Evolutionary conservation across 2,888 invertebrate species (phyloP).

Genomic region (Spilosoma lubricipeda): DNA sequence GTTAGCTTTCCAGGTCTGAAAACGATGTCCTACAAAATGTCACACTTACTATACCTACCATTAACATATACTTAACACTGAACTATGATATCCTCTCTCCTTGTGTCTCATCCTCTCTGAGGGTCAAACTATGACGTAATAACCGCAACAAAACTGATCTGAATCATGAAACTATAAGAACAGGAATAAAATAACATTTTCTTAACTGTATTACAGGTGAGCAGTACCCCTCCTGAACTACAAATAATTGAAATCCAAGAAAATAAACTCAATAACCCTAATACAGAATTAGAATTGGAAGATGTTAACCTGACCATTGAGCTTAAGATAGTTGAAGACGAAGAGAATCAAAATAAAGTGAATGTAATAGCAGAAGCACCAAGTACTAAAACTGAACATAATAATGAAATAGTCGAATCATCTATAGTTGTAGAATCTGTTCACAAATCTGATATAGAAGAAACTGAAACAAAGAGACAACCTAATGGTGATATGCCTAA

Average conservation of each 20-base stretch:
- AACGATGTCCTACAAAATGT: neutral
- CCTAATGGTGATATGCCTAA: slow-evolving; percentile 30
- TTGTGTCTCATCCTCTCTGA: no score
- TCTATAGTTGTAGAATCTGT: slow-evolving; percentile 25
- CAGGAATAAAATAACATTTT: neutral
- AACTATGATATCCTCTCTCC: neutral
- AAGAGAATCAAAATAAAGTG: slow-evolving; percentile 60
- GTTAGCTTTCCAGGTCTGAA: slow-evolving; percentile 3
- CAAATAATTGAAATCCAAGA: slow-evolving; percentile 64
- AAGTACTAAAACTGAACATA: slow-evolving; percentile 29
- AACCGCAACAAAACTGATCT: neutral
- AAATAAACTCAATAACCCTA: slow-evolving; percentile 53
- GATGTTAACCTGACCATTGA: slow-evolving; percentile 76
- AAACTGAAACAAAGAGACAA: slow-evolving; percentile 36
- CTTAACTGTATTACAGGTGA: slow-evolving; percentile 62
- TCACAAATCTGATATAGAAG: slow-evolving; percentile 26
- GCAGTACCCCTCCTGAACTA: slow-evolving; percentile 64
- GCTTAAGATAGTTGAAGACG: slow-evolving; percentile 83
- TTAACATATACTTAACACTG: neutral
- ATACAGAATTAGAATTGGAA: slow-evolving; percentile 70
- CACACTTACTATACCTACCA: neutral
- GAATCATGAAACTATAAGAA: neutral
- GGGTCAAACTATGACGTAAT: no score
- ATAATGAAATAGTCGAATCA: slow-evolving; percentile 29
- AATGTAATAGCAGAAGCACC: slow-evolving; percentile 30